Base-by-base conservation (phyloP, 2,113 vertebrate species). In the Saccopteryx bilineata region DNA sequence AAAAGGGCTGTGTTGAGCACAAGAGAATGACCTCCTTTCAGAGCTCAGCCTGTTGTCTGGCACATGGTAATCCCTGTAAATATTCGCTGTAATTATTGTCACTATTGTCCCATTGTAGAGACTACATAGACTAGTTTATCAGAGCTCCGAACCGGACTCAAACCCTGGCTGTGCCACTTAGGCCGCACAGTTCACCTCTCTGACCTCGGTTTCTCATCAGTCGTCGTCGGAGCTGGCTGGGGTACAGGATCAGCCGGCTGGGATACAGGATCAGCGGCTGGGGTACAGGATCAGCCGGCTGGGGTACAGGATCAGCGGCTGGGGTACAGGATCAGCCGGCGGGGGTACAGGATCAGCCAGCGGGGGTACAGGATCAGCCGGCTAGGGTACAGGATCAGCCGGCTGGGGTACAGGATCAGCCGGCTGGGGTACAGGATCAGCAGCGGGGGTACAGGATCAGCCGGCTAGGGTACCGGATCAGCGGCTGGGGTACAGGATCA, bases 271-370 rank as follows among this genome's bases (percentile, higher is more conserved):
- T 54, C 19, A 12, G 39, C 39, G 3, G 39, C 39, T 39, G 0
- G 5, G 13, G 19, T 26, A 3, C 8, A 61, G 72, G 50, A 21
- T 54, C 19, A 12, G 39, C 39, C 39, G 39, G 39, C 39, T 39
- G 0, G 5, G 13, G 19, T 26, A 3, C 8, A 61, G 72, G 50
- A 21, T 54, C 19, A 12, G 39, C 39, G 3, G 39, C 39, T 39
- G 0, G 5, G 13, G 19, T n/a, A n/a, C n/a, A n/a, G n/a, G n/a
- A n/a, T n/a, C n/a, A 23, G 23, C 5, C 10, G 39, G 7, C 5
- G 23, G 0, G 5, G 13, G 19, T 26, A 3, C 8, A 61, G 72
- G 50, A 21, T 54, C 19, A 12, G 39, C 39, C 39, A 3, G 39
- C 39, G 2, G 0, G 5, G 13, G 19, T 26, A 3, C 8, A 61